Evolutionary conservation across 2,113 vertebrate genomes (phyloP).

Genomic region (Lontra canadensis): DNA sequence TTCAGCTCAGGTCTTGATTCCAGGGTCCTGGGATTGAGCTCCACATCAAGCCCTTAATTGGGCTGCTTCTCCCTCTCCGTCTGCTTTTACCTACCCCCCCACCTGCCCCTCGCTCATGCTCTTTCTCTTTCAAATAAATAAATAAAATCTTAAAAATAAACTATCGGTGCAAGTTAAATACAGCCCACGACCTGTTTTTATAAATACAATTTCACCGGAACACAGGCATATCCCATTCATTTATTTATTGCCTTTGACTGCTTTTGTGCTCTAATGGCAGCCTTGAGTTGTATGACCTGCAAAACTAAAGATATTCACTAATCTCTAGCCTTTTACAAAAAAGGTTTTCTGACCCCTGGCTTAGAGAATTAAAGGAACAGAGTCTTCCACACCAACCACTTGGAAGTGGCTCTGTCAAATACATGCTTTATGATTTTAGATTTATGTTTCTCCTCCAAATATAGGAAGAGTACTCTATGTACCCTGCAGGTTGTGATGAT

Average conservation of each 20-base stretch:
- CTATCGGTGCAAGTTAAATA: neutral
- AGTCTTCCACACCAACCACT: neutral
- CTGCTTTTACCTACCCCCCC: neutral
- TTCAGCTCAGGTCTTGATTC: neutral
- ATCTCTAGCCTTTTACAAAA: neutral
- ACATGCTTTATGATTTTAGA: neutral
- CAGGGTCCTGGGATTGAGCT: neutral
- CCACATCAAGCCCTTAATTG: neutral
- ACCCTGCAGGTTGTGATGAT: neutral
- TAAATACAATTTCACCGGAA: neutral
- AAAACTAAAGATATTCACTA: neutral
- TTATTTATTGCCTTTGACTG: neutral
- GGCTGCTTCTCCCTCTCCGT: neutral
- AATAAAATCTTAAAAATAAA: neutral
- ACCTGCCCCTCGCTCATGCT: neutral
- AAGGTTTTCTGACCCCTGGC: neutral
- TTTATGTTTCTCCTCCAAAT: slow-evolving; percentile 8
- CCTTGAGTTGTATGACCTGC: neutral
- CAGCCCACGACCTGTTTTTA: neutral
- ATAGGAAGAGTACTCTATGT: neutral
- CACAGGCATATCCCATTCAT: neutral
- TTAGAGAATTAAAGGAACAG: neutral
- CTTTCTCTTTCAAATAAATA: neutral
- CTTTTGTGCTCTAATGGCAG: neutral
- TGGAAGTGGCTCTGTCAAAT: neutral